Evolutionary conservation across 2,888 invertebrate genomes (phyloP).

Genomic region (Cryptophagus acutangulus): DNA sequence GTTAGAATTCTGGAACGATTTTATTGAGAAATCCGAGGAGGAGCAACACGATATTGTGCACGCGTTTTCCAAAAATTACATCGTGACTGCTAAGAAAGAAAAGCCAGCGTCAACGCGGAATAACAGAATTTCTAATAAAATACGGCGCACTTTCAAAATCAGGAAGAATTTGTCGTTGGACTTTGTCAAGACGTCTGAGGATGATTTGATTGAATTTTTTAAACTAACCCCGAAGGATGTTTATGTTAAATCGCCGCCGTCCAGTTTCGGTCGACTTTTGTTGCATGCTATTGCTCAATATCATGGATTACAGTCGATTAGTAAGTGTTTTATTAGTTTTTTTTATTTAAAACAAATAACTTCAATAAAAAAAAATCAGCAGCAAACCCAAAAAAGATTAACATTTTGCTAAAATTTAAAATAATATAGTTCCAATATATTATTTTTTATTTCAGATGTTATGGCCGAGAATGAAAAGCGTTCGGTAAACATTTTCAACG

Average conservation of each 20-base stretch:
- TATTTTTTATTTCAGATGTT: not conserved
- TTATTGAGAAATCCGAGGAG: conserved; percentile 39
- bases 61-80: conserved; percentile 19
- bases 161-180: conserved; percentile 36
- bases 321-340: conserved; percentile 26
- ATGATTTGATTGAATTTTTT: conserved; percentile 36
- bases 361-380: too few relatives aligned
- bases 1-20: conserved; percentile 37
- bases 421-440: too few relatives aligned
- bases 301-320: conserved; percentile 37
- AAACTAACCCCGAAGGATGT: conserved; percentile 28
- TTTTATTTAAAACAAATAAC: too few relatives aligned
- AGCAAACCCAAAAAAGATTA: too few relatives aligned
- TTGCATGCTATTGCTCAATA: conserved; percentile 42
- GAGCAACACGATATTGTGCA: conserved; percentile 33
- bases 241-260: conserved; percentile 31
- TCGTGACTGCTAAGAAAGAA: conserved; percentile 10
- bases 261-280: conserved; percentile 39
- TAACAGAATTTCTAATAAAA: conserved; percentile 35
- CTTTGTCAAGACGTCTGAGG: conserved; percentile 31
- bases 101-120: too few relatives aligned
- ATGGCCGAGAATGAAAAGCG: conserved; percentile 18
- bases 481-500: conserved; percentile 28
- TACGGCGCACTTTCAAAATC: conserved; percentile 36
- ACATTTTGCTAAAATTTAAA: conserved; percentile 7